Evolutionary conservation across 2,888 invertebrate genomes (phyloP).

Genomic region (Megamerina dolium): DNA sequence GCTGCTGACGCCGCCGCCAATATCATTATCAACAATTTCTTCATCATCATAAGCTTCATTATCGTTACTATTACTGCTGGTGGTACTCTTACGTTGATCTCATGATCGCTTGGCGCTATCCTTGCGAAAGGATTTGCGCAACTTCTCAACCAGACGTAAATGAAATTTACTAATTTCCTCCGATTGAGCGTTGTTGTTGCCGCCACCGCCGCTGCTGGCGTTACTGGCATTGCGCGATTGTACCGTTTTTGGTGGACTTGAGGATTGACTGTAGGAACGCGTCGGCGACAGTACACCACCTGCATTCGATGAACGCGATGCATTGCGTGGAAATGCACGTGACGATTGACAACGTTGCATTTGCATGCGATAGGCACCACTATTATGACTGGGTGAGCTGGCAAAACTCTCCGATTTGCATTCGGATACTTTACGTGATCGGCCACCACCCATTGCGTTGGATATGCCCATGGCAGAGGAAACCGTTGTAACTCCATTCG

Average conservation of each 20-base stretch:
- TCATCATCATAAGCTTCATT: slow-evolving; percentile 9
- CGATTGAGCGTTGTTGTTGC: too few species aligned
- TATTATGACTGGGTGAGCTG: slow-evolving; percentile 52
- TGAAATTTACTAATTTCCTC: slow-evolving; percentile 67
- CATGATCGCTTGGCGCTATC: slow-evolving; percentile 45
- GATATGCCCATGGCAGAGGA: slow-evolving; percentile 56
- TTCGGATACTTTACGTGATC: slow-evolving; percentile 53
- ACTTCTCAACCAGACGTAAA: slow-evolving; percentile 63
- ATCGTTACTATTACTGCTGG: slow-evolving; percentile 21
- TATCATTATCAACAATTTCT: too few species aligned
- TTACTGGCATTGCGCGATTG: slow-evolving; percentile 20
- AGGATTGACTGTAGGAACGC: slow-evolving; percentile 51
- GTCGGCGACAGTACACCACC: slow-evolving; percentile 59
- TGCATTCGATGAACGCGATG: slow-evolving; percentile 56
- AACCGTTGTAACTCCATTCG: slow-evolving; percentile 54
- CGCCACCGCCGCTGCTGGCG: slow-evolving; percentile 32
- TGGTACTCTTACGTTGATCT: slow-evolving; percentile 28
- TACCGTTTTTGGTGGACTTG: slow-evolving; percentile 47
- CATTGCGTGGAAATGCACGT: slow-evolving; percentile 57
- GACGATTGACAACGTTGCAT: slow-evolving; percentile 51
- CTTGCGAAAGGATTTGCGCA: slow-evolving; percentile 61
- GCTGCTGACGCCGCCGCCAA: slow-evolving; percentile 15
- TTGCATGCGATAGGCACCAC: slow-evolving; percentile 49
- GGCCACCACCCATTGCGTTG: slow-evolving; percentile 9
- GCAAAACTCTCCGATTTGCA: slow-evolving; percentile 52